Conservation (phyloP, 1,140 invertebrate species). For the Trachymyrmex cornetzi region DNA sequence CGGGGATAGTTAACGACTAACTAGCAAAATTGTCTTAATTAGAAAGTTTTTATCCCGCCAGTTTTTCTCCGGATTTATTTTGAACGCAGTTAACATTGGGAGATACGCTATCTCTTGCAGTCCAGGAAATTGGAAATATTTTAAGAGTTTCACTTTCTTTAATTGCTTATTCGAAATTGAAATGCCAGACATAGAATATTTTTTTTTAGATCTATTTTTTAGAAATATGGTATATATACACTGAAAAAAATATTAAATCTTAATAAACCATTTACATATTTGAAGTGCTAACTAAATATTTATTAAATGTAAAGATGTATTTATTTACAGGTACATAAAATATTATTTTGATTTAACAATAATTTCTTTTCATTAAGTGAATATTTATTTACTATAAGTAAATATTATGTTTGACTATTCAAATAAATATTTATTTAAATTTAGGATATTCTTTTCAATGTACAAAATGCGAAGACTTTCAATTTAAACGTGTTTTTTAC, state of each 20-base stretch:
- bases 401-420: too few species aligned
- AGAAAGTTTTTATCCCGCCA: conserved; percentile 52
- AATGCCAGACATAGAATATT: background rate
- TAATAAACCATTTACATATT: too few species aligned
- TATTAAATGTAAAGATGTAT: too few species aligned
- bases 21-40: conserved; percentile 61
- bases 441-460: too few species aligned
- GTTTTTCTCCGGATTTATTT: conserved; percentile 44
- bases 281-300: too few species aligned
- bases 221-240: background rate
- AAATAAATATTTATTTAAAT: too few species aligned
- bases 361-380: too few species aligned
- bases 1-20: conserved; percentile 53
- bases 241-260: too few species aligned
- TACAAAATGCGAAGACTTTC: background rate
- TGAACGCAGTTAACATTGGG: conserved; percentile 14
- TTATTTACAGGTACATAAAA: too few species aligned
- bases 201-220: conserved; percentile 7
- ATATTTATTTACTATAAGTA: too few species aligned
- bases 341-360: too few species aligned
- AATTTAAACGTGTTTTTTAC: background rate
- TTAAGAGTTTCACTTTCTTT: background rate
- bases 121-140: background rate
- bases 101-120: background rate
- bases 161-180: background rate